These are phyloP conservation scores for Hyperoplus lanceolatus DNA, from an alignment of 2,797 vertebrate genomes.

Conservation along the genomic window DNA sequence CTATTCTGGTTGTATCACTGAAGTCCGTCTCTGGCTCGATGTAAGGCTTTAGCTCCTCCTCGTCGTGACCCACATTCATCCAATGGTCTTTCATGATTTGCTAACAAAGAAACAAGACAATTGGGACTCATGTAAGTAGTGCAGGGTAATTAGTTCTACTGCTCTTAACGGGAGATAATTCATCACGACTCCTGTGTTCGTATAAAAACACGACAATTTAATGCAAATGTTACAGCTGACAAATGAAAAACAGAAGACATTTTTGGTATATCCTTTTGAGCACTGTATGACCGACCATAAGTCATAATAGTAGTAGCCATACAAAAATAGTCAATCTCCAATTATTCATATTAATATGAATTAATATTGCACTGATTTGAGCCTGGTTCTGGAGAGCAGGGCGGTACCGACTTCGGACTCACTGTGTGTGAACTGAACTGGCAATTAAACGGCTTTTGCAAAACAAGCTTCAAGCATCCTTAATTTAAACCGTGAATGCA, in stretches of 20 bases:
- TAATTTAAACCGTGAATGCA: neutral
- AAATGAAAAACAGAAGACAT: slow-evolving; percentile 1
- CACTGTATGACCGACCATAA: too few species aligned
- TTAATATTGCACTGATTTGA: slow-evolving; percentile 59
- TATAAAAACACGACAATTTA: neutral
- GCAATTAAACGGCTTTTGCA: slow-evolving; percentile 37
- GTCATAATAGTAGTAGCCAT: neutral
- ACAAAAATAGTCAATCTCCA: too few species aligned
- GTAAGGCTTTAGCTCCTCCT: slow-evolving; percentile 96
- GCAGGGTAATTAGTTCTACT: neutral
- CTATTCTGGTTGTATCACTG: slow-evolving; percentile 94
- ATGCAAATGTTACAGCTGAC: neutral
- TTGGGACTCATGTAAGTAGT: slow-evolving; percentile 7
- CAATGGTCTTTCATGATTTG: slow-evolving; percentile 99
- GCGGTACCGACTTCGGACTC: slow-evolving; percentile 39
- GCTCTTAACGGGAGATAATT: slow-evolving; percentile 5
- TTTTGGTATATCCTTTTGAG: slow-evolving; percentile 23
- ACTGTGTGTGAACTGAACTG: slow-evolving; percentile 24
- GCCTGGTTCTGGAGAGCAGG: slow-evolving; percentile 35
- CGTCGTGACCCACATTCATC: slow-evolving; percentile 98
- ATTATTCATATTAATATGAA: too few species aligned
- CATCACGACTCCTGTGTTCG: slow-evolving; percentile 16
- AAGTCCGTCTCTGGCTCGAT: slow-evolving; percentile 94
- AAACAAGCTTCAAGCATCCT: slow-evolving; percentile 13
- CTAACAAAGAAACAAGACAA: slow-evolving; percentile 78